Evolutionary conservation across 2,888 invertebrate genomes (phyloP).

Genomic region (Hemistola chrysoprasaria): DNA sequence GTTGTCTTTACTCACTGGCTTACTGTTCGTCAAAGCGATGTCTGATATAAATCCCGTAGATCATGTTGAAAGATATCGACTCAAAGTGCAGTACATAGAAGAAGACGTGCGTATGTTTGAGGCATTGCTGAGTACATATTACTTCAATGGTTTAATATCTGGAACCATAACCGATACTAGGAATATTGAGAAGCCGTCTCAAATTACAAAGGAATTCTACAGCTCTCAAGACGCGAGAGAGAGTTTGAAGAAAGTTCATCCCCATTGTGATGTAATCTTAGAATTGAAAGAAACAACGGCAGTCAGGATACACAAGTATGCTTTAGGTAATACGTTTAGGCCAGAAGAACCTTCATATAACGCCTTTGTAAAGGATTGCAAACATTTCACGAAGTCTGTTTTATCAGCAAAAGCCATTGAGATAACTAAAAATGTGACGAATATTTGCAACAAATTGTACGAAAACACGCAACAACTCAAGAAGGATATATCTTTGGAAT

Average conservation of each 20-base stretch:
- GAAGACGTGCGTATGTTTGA: constrained; percentile 86
- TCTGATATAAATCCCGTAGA: constrained; percentile 88
- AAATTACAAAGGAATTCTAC: constrained; percentile 43
- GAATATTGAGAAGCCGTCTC: constrained; percentile 49
- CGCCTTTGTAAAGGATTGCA: constrained; percentile 76
- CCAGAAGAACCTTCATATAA: constrained; percentile 76
- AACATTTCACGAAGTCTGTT: constrained; percentile 70
- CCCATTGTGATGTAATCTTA: constrained; percentile 67
- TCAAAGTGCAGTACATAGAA: constrained; percentile 86
- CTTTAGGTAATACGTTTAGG: constrained; percentile 79
- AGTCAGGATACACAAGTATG: constrained; percentile 64
- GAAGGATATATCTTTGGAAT: constrained; percentile 31
- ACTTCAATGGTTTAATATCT: constrained; percentile 69
- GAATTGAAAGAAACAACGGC: constrained; percentile 57
- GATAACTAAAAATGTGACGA: constrained; percentile 46
- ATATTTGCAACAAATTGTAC: constrained; percentile 42
- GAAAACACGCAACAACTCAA: constrained; percentile 33
- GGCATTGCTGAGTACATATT: constrained; percentile 80
- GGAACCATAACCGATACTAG: constrained; percentile 55
- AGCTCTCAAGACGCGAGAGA: constrained; percentile 34
- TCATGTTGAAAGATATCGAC: constrained; percentile 89
- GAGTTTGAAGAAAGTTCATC: constrained; percentile 64
- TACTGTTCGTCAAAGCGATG: constrained; percentile 80
- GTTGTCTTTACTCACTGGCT: constrained; percentile 71
- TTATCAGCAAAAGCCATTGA: constrained; percentile 51